phyloP scores from a whole-genome alignment of 2,888 invertebrate species.

The Dolomedes plantarius region DNA sequence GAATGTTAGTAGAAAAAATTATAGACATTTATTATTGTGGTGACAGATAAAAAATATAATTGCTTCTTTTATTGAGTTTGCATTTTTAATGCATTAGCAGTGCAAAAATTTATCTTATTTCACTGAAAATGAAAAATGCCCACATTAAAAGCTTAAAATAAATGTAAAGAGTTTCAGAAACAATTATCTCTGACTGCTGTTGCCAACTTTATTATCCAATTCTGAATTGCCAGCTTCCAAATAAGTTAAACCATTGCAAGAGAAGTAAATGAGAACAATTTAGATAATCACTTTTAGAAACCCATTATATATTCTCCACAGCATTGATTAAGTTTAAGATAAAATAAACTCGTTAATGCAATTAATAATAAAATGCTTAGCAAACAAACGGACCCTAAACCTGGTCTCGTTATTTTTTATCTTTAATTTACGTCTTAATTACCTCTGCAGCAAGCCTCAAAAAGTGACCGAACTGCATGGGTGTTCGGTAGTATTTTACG shows the following conservation, averaged over 20 bases:
- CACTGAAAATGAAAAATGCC: too few relatives aligned
- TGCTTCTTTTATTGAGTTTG: too few relatives aligned
- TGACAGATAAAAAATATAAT: too few relatives aligned
- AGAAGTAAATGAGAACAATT: slow-evolving; percentile 25
- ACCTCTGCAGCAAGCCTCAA: slow-evolving; percentile 19
- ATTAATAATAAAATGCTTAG: slow-evolving; percentile 36
- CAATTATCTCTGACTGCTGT: too few relatives aligned
- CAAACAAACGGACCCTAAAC: slow-evolving; percentile 22
- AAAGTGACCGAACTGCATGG: slow-evolving; percentile 12
- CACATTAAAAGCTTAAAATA: too few relatives aligned
- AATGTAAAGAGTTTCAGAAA: too few relatives aligned
- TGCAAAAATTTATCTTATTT: too few relatives aligned
- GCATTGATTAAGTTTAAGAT: slow-evolving; percentile 29
- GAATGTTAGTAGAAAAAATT: too few relatives aligned
- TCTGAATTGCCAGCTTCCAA: too few relatives aligned
- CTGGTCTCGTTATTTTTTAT: slow-evolving; percentile 7
- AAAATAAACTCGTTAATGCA: slow-evolving; percentile 35
- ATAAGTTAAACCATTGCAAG: background rate
- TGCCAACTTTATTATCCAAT: too few relatives aligned
- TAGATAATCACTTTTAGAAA: slow-evolving; percentile 34
- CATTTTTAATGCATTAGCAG: too few relatives aligned
- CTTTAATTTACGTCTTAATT: slow-evolving; percentile 56
- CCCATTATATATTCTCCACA: slow-evolving; percentile 2
- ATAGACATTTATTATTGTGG: too few relatives aligned
- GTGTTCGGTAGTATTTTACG: slow-evolving; percentile 19